Percentiles rank a stretch among this genome's conserved stretches.
Conservation (phyloP, 2,888 invertebrate genomes). For the Bugula neritina region DNA sequence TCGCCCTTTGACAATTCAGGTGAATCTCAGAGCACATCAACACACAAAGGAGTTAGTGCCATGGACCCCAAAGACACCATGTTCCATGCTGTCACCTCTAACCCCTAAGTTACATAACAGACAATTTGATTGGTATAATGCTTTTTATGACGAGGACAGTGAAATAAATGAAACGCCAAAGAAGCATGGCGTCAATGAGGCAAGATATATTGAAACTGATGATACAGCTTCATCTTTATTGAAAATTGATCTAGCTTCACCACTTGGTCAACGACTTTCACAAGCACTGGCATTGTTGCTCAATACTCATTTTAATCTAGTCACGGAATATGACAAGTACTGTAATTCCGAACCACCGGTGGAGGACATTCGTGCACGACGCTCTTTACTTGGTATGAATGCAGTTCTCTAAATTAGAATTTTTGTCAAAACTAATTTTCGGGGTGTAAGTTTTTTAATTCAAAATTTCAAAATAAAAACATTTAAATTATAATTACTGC, state of each 20-base stretch:
- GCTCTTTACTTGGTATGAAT: not conserved
- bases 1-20: not conserved
- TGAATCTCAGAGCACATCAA: slow-evolving; percentile 3
- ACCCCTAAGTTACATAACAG: slow-evolving; percentile 10
- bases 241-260: not conserved
- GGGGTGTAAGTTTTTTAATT: no score
- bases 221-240: not conserved
- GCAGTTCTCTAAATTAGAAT: no score
- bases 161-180: no score
- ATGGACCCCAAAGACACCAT: slow-evolving; percentile 13
- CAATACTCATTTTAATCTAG: not conserved
- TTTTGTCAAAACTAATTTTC: no score
- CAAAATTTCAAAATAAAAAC: no score
- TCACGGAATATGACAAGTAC: slow-evolving; percentile 1
- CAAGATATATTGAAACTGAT: not conserved
- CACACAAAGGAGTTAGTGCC: not conserved
- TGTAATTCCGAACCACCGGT: not conserved
- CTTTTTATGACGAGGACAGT: not conserved
- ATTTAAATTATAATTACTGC: no score
- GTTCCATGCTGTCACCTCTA: slow-evolving; percentile 14
- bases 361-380: not conserved
- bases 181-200: no score
- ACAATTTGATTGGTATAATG: not conserved
- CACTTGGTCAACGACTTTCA: slow-evolving; percentile 3
- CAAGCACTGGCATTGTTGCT: not conserved